phyloP scores from a whole-genome alignment of 2,888 invertebrate species.

The Eudemis profundana region DNA sequence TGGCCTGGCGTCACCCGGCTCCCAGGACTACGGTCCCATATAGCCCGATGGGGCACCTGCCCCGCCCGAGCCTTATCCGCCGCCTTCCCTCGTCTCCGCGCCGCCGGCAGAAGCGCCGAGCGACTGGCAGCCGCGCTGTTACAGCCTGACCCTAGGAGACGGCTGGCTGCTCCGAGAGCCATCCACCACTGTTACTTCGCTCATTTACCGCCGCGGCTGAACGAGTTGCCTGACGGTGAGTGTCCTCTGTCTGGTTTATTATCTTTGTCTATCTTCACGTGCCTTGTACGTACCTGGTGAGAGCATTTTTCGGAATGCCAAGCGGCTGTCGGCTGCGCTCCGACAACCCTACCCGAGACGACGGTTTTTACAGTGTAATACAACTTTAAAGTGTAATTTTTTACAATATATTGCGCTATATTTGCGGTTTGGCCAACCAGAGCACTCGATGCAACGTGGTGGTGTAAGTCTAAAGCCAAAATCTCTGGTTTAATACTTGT shows the following conservation, averaged over 20 bases:
- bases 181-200: slow-evolving; percentile 96
- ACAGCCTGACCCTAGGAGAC: slow-evolving; percentile 93
- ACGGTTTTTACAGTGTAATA: no score
- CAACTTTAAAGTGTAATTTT: no score
- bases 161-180: slow-evolving; percentile 95
- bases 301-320: background rate
- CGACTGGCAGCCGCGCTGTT: slow-evolving; percentile 93
- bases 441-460: no score
- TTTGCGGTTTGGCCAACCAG: no score
- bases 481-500: no score
- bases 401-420: no score
- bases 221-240: slow-evolving; percentile 97
- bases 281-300: no score
- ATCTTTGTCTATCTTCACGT: no score
- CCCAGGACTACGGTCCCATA: slow-evolving; percentile 93
- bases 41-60: slow-evolving; percentile 86
- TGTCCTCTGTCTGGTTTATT: slow-evolving; percentile 41
- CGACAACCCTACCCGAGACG: background rate
- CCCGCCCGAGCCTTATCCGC: slow-evolving; percentile 91
- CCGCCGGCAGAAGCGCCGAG: slow-evolving; percentile 94
- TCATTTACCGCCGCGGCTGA: slow-evolving; percentile 94
- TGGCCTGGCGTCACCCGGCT: slow-evolving; percentile 96
- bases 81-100: slow-evolving; percentile 95
- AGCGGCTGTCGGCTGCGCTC: background rate
- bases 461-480: no score